A percentile compares a stretch with the other conserved stretches of the same genome.
Evolutionary conservation across 2,888 invertebrate species (phyloP).

Genomic region (Polymixis flavicincta): DNA sequence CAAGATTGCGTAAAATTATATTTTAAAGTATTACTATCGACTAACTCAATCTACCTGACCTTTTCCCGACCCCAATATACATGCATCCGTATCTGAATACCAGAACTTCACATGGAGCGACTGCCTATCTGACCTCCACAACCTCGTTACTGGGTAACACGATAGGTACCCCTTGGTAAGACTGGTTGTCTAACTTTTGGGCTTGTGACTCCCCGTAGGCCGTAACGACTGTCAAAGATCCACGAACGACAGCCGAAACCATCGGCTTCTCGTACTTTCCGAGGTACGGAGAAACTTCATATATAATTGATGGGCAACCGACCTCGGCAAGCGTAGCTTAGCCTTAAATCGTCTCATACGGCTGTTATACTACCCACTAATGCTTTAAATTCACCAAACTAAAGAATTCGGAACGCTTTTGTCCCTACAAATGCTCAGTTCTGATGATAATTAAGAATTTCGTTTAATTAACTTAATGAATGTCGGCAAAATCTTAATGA

Average conservation of each 20-base stretch:
- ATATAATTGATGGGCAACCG: not conserved
- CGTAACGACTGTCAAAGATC: not conserved
- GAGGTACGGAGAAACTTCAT: too few species aligned
- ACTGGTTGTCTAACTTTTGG: not conserved
- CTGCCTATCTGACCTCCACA: not conserved
- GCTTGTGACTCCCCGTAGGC: not conserved
- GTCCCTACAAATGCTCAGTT: slow-evolving; percentile 43
- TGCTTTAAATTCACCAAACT: slow-evolving; percentile 32
- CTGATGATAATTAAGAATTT: slow-evolving; percentile 57
- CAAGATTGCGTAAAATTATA: slow-evolving; percentile 28
- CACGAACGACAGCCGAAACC: not conserved
- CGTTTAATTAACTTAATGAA: slow-evolving; percentile 60
- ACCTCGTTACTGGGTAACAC: not conserved
- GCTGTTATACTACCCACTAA: not conserved
- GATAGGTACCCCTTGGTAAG: not conserved
- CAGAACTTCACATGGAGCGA: not conserved
- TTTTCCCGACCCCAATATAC: too few species aligned
- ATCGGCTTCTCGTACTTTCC: not conserved
- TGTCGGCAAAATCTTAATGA: slow-evolving; percentile 49
- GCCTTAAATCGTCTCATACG: not conserved
- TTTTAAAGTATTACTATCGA: not conserved
- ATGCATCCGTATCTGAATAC: too few species aligned
- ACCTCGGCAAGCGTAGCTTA: not conserved
- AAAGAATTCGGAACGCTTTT: slow-evolving; percentile 45
- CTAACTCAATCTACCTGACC: not conserved